phyloP scores from a whole-genome alignment of 2,113 vertebrate genomes.

The Sorex fumeus region DNA sequence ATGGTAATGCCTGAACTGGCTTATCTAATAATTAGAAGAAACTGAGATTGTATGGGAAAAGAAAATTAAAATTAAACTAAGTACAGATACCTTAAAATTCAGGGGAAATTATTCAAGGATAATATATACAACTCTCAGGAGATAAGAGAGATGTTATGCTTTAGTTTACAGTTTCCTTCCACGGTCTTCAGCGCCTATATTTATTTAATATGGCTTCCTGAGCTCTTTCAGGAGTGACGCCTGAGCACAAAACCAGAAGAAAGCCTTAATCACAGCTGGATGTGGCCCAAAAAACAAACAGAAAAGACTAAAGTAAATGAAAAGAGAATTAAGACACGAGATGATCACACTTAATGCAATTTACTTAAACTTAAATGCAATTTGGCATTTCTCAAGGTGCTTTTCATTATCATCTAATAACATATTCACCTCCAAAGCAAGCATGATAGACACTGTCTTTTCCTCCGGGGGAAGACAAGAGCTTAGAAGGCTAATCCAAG shows the following conservation, averaged over 20 bases:
- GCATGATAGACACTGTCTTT: background rate
- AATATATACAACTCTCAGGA: background rate
- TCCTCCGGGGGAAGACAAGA: no score
- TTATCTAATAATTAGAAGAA: background rate
- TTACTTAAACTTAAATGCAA: slow-evolving; percentile 18
- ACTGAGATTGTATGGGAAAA: background rate
- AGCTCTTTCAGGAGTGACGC: no score
- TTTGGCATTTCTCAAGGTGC: background rate
- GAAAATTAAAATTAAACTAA: slow-evolving; percentile 13
- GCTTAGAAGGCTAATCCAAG: background rate
- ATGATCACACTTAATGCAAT: background rate
- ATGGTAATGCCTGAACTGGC: background rate
- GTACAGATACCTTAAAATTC: background rate
- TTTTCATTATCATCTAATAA: background rate
- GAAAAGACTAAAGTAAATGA: background rate
- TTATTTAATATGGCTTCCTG: no score
- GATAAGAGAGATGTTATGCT: no score
- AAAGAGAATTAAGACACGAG: background rate
- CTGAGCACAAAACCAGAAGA: background rate
- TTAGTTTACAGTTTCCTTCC: no score
- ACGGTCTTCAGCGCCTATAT: no score
- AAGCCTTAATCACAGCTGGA: no score
- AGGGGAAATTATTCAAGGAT: background rate
- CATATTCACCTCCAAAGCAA: background rate
- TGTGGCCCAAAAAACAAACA: no score